These are phyloP conservation scores for Xestoiulus laeticollis DNA, from an alignment of 2,888 invertebrate genomes.

Conservation along the genomic window DNA sequence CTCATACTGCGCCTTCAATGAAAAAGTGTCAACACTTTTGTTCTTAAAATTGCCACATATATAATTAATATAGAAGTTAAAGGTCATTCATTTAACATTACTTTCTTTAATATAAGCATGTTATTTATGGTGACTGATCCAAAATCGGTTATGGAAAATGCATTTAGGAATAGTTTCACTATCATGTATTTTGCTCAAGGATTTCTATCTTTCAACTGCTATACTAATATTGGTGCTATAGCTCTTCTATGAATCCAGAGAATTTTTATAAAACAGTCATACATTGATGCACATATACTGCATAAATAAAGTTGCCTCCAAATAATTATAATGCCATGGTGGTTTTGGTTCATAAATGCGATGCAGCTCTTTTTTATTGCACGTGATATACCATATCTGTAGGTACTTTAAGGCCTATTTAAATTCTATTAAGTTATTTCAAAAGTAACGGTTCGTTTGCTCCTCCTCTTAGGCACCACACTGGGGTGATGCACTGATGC, in stretches of 20 bases:
- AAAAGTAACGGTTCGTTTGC: not conserved
- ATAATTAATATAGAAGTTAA: too few species aligned
- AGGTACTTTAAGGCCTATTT: not conserved
- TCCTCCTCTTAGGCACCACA: not conserved
- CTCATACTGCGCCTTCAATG: not conserved
- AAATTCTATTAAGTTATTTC: conserved; percentile 36
- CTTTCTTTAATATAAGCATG: not conserved
- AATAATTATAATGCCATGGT: too few species aligned
- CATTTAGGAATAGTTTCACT: too few species aligned
- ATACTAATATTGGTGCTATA: too few species aligned
- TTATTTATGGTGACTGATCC: too few species aligned
- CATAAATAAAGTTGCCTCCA: too few species aligned
- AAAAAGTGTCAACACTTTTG: not conserved
- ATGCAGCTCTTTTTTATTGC: conserved; percentile 1
- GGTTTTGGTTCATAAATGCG: not conserved
- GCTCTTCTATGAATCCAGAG: too few species aligned
- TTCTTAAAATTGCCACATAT: not conserved
- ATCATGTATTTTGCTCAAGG: too few species aligned
- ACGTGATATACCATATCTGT: not conserved
- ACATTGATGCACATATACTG: too few species aligned
- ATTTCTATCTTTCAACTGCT: too few species aligned
- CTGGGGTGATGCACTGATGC: not conserved
- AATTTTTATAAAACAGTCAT: too few species aligned
- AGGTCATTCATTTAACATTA: not conserved
- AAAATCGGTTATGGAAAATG: too few species aligned